These are phyloP conservation scores for Dicroscelio sp. DNA, from an alignment of 2,888 invertebrate genomes.

Conservation along the genomic window DNA sequence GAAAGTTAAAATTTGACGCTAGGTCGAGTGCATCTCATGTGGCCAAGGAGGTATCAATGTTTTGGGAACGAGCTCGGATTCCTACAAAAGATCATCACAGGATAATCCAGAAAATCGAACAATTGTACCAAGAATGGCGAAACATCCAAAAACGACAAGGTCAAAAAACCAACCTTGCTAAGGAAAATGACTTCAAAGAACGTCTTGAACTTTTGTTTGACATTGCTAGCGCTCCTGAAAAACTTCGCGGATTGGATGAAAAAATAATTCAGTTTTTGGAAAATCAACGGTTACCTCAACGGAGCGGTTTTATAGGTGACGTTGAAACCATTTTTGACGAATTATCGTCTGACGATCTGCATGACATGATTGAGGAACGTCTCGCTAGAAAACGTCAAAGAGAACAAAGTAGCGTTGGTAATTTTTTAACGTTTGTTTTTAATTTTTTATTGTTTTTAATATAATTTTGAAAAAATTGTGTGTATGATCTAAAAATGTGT, in stretches of 20 bases:
- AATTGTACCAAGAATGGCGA: constrained; percentile 32
- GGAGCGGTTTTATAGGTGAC: constrained; percentile 18
- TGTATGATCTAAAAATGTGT: too few species aligned
- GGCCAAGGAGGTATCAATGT: constrained; percentile 33
- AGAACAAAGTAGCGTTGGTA: constrained; percentile 1
- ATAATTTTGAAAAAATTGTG: too few species aligned
- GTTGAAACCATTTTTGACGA: constrained; percentile 9
- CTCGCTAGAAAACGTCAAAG: neutral
- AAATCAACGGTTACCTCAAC: constrained; percentile 27
- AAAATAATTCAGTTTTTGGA: constrained; percentile 16
- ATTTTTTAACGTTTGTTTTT: constrained; percentile 17
- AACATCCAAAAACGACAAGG: constrained; percentile 29
- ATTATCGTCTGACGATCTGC: constrained; percentile 10
- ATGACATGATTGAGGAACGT: constrained; percentile 14
- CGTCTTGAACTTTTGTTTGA: neutral
- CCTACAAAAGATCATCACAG: constrained; percentile 15
- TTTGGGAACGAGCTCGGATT: constrained; percentile 49
- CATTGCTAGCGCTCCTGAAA: neutral
- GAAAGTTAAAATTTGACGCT: too few species aligned
- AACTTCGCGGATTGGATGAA: neutral
- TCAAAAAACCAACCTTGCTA: neutral
- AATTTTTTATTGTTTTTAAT: neutral
- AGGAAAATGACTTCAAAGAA: neutral
- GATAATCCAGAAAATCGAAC: constrained; percentile 26
- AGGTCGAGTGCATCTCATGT: too few species aligned